Evolutionary conservation across 2,888 invertebrate genomes (phyloP), one percentile per base, ranked within the genome.

Genomic region (Nasonia oneida): DNA sequence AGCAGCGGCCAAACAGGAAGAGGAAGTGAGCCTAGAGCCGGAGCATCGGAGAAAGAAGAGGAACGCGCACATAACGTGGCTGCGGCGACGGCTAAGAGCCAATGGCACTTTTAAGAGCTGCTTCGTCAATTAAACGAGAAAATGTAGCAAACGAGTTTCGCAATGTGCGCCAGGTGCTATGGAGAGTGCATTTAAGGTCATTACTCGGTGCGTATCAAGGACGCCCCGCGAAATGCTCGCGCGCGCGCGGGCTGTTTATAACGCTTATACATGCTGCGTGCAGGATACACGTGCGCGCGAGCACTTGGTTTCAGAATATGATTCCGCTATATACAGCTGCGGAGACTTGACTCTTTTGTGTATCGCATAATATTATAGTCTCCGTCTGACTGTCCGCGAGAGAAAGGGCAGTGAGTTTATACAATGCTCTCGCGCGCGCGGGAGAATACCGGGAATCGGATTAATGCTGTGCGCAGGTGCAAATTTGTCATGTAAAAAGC

Each of bases 201-300:
- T 80, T 84, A 84, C 80, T 84, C 80, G 57, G 77, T 29, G 81
- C 10, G 15, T 75, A 84, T 80, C 84, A 84, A 84, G 84, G 84
- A 84, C 84, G 80, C 5, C 50, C 39, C 81, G 74, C 81, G 18
- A 74, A 23, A 53, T 15, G 75, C 8, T 18, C 75, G n/a, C 47
- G 10, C 67, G n/a, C 47, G 29, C 29, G 29, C 29, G 29, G 29
- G 10, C 12, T 2, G 47, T 47, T 12, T 47, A 47, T 47, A 47
- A 47, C 73, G 67, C 77, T n/a, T n/a, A n/a, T 15, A 57, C 4
- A 57, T n/a, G 15, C 29, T 1, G 29, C 2, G 10, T 0, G 15
- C 33, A 67, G 3, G 23, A n/a, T n/a, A n/a, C 15, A 29, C 61
- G 23, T 64, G 18, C 67, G 42, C 23, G 64, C 29, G 29, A 29